Base-by-base conservation (phyloP, 1,140 invertebrate genomes). In the Thalassaphorura encarpata region DNA sequence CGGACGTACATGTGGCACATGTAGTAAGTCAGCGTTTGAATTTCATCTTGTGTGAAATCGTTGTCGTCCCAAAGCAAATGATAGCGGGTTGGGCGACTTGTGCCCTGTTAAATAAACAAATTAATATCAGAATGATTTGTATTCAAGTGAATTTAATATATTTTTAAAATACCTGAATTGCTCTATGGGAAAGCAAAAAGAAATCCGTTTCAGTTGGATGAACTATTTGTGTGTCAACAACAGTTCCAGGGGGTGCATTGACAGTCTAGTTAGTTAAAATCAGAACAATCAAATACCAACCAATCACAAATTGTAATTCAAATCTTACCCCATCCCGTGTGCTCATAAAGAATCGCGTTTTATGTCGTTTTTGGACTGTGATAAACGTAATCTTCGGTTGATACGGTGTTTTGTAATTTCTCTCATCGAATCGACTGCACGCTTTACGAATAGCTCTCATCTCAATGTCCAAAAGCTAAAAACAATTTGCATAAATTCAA, bases 1-100 rank as follows among this genome's bases (percentile, higher is more conserved):
- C 91, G 78, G 2, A 84, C 79, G 70, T 89, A 95, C 73, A 91
- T 76, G 67, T 95, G 87, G 69, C 91, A 96, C 19, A 96, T 71
- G 67, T 85, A 83, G 72, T 87, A 93, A 0, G 89, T 86, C 50
- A 95, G 67, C 58, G 80, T 72, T 69, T 94, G 84, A n/a, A 95
- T 73, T 52, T 87, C 75, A 69, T 92, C 81, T 59, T 86, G 79
- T 2, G 74, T 70, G 58, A 92, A 76, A 15, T 81, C 66, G 40
- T 75, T 78, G 55, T 94, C 89, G 70, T 95, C 88, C 71, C 82
- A 56, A 24, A 96, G 72, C 1, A 85, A 80, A 71, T 85, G 83
- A 69, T 94, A 95, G 62, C 90, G 87, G 0, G 89, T 89, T 1
- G 90, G 91, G 42, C 86, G 80, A 0, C 85, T 84, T 0, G 89